Evolutionary conservation across 1,140 invertebrate species (phyloP).

Genomic region (Drosophila albomicans): DNA sequence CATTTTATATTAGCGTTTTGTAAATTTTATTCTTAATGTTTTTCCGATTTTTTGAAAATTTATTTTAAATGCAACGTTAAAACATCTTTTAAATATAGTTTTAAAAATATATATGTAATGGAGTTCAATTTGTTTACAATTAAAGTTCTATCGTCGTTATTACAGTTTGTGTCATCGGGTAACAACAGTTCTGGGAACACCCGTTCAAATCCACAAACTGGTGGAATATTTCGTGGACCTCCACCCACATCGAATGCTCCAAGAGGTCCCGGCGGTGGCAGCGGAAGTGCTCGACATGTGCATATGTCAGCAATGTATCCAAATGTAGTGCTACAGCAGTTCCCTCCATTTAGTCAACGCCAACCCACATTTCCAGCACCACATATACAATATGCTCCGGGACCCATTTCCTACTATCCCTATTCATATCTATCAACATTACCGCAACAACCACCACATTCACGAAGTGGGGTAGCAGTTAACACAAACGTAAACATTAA

Average conservation of each 20-base stretch:
- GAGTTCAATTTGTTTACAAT: not conserved
- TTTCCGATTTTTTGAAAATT: too few species aligned
- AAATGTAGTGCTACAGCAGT: slow-evolving; percentile 66
- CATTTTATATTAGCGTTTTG: too few species aligned
- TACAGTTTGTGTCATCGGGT: slow-evolving; percentile 67
- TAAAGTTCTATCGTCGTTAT: slow-evolving; percentile 11
- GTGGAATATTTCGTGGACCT: slow-evolving; percentile 67
- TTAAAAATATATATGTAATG: too few species aligned
- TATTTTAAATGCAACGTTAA: too few species aligned
- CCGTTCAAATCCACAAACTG: slow-evolving; percentile 67
- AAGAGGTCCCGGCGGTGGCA: slow-evolving; percentile 45
- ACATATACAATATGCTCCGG: slow-evolving; percentile 67
- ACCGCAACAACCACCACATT: slow-evolving; percentile 66
- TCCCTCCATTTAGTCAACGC: slow-evolving; percentile 63
- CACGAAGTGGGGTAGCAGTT: slow-evolving; percentile 61
- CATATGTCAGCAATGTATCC: slow-evolving; percentile 71
- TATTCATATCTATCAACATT: slow-evolving; percentile 67
- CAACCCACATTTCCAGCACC: slow-evolving; percentile 65
- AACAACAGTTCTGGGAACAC: slow-evolving; percentile 66
- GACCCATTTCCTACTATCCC: slow-evolving; percentile 61
- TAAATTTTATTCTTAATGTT: too few species aligned
- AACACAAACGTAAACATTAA: slow-evolving; percentile 68
- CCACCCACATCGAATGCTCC: slow-evolving; percentile 58
- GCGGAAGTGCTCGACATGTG: slow-evolving; percentile 56
- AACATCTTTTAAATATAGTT: too few species aligned